Conservation (phyloP, 2,113 vertebrate species). For the Chiloscyllium plagiosum region DNA sequence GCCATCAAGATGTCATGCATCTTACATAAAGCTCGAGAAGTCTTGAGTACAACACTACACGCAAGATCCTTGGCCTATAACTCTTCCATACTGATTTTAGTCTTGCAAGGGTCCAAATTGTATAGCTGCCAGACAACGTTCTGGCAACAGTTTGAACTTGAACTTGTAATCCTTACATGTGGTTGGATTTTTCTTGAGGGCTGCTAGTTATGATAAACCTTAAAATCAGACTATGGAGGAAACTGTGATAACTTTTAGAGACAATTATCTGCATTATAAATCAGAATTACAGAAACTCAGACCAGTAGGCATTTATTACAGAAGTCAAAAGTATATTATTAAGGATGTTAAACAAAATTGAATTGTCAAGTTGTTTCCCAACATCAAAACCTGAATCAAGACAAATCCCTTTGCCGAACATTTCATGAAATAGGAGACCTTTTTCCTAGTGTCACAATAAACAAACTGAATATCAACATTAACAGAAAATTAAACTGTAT, state of each 20-base stretch:
- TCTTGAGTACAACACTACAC: not conserved
- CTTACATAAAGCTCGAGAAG: not conserved
- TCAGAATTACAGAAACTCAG: not conserved
- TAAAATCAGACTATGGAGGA: not conserved
- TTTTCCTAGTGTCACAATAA: not conserved
- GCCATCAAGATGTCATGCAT: not conserved
- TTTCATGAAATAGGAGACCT: not conserved
- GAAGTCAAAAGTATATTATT: not conserved
- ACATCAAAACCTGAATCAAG: not conserved
- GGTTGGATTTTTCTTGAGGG: not conserved
- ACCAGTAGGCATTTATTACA: not conserved
- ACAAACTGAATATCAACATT: not conserved
- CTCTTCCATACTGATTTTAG: too few relatives aligned
- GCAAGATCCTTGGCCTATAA: not conserved
- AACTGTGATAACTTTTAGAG: not conserved
- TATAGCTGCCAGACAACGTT: too few relatives aligned
- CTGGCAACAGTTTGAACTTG: not conserved
- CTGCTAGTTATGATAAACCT: not conserved
- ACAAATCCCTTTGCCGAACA: not conserved
- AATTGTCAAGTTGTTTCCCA: too few relatives aligned
- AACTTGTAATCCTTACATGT: not conserved
- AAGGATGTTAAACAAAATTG: not conserved
- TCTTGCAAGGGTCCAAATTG: too few relatives aligned
- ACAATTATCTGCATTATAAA: not conserved
- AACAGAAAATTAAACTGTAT: not conserved